phyloP scores from a whole-genome alignment of 2,113 vertebrate genomes.

The Oreochromis tanganicae region DNA sequence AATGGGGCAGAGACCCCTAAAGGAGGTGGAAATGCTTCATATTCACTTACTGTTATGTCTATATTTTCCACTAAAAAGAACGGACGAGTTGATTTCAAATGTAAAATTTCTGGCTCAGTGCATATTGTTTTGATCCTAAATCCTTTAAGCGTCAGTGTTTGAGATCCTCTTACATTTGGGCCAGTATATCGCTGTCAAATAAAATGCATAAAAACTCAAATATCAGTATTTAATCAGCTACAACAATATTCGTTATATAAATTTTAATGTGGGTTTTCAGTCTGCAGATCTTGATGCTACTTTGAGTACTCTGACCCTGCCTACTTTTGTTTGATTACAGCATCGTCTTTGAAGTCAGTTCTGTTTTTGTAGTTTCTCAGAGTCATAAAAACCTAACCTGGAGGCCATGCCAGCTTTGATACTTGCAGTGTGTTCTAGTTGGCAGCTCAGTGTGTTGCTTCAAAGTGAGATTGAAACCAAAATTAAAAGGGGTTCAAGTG shows the following conservation, averaged over 20 bases:
- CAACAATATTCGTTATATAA: not conserved
- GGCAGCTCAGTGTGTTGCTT: not conserved
- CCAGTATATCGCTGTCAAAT: not conserved
- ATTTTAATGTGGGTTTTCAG: not conserved
- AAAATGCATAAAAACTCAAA: not conserved
- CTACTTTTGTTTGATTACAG: not conserved
- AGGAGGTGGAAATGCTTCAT: conserved; percentile 1
- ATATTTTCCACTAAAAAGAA: not conserved
- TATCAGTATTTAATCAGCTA: not conserved
- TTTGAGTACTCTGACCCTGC: not conserved
- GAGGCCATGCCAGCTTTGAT: not conserved
- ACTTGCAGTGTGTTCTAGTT: not conserved
- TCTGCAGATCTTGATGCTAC: not conserved
- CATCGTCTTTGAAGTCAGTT: not conserved
- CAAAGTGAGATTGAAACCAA: not conserved
- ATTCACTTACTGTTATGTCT: conserved; percentile 6
- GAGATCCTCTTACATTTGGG: not conserved
- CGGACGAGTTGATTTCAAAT: not conserved
- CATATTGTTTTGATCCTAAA: not conserved
- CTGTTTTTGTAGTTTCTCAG: not conserved
- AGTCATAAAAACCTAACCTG: not conserved
- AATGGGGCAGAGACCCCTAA: conserved; percentile 16
- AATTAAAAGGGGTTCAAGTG: not conserved
- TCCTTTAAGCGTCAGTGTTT: not conserved
- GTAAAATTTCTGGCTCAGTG: not conserved